Percentiles rank a stretch among this genome's conserved stretches.
phyloP scores from a whole-genome alignment of 2,113 vertebrate species.

The Sinocyclocheilus anophthalmus region DNA sequence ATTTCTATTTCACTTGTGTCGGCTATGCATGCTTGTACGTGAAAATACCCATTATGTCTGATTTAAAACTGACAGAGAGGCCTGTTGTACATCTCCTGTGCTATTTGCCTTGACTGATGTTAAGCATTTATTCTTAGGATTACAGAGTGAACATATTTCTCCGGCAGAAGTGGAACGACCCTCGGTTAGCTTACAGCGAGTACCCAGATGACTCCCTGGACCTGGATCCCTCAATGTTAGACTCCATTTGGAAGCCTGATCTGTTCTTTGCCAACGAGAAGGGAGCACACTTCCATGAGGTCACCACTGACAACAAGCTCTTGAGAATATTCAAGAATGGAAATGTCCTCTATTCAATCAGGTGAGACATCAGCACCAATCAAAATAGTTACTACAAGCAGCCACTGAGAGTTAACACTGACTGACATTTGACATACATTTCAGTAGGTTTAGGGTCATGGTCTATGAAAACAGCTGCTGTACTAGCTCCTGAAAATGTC shows the following conservation, averaged over 20 bases:
- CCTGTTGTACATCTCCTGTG: not conserved
- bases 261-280: constrained; percentile 98
- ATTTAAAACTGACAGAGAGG: constrained; percentile 12
- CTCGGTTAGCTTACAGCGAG: constrained; percentile 90
- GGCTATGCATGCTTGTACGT: not conserved
- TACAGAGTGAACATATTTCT: constrained; percentile 98
- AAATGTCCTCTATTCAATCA: constrained; percentile 95
- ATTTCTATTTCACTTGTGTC: not conserved
- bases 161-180: constrained; percentile 97
- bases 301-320: constrained; percentile 96
- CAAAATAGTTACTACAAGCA: not conserved
- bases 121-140: constrained; percentile 76
- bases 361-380: constrained; percentile 71
- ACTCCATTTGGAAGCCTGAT: constrained; percentile 98
- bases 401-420: not conserved
- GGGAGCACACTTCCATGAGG: constrained; percentile 96
- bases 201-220: constrained; percentile 98
- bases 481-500: not conserved
- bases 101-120: constrained; percentile 36
- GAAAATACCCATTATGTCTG: constrained; percentile 22
- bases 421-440: not conserved
- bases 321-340: constrained; percentile 97
- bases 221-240: constrained; percentile 95
- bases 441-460: not conserved
- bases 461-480: not conserved